Base-by-base conservation (phyloP, 2,888 invertebrate genomes). In the Bellardia pandia region DNA sequence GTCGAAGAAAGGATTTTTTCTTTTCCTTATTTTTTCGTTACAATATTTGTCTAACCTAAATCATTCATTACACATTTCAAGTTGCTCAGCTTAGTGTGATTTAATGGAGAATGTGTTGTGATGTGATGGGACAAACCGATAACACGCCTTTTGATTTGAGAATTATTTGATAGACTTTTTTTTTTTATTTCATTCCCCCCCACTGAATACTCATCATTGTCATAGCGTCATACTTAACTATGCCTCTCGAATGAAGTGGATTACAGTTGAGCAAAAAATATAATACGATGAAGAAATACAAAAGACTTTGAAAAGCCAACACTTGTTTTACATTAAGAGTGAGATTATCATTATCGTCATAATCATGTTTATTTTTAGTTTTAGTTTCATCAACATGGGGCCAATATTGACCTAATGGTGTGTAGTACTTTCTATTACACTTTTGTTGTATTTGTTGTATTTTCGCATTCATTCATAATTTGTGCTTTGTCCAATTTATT, bases 1-100 rank as follows among this genome's bases (percentile, higher is more conserved):
- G 23, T 37, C 14, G 11, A 72, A 66, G 68, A 58, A 72, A 64
- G 45, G 30, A 66, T 51, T 3, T 58, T 72, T 33, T 7, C 14
- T 45, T 58, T 45, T 56, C 14, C 23, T 60, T 6, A 60, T 40
- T 64, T 66, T 42, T 75, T 60, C 9, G 16, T 40, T 40, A 82
- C 51, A 53, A 79, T 62, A 74, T 79, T 79, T 79, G 66, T 74
- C 51, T 75, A 53, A 79, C 74, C 79, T 23, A 69, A 85, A 85
- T 79, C 40, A 69, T 74, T 79, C 40, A 69, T 74, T 69, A 80
- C 58, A 56, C 56, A 78, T 48, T 76, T 60, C 45, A 84, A 87
- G 69, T 74, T 56, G 72, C 74, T 74, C 6, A 69, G 80, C 74
- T 81, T 68, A 74, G 74, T 68, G 48, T 68, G 69, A 87, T 75